Percentiles rank a stretch among this genome's conserved stretches.
Conservation (phyloP, 2,888 invertebrate genomes). For the Athalia cordata region DNA sequence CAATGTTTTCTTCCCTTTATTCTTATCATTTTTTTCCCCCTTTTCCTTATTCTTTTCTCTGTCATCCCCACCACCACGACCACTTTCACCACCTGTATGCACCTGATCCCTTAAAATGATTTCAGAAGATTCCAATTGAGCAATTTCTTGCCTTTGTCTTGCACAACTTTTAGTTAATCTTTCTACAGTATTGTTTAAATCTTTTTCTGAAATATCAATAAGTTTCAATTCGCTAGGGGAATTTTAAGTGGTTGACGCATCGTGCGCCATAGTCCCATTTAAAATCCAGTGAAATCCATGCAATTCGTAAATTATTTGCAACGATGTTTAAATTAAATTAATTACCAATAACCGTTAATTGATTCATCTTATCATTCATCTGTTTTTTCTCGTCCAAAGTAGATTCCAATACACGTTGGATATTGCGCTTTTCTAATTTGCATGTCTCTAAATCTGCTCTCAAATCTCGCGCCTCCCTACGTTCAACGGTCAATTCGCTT, state of each 20-base stretch:
- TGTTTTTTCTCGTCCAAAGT: conserved; percentile 76
- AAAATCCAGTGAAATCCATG: not conserved
- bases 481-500: conserved; percentile 72
- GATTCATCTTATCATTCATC: conserved; percentile 77
- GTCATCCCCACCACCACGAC: conserved; percentile 50
- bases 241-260: not conserved
- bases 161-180: conserved; percentile 72
- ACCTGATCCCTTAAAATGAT: conserved; percentile 58
- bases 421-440: conserved; percentile 77
- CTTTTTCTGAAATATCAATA: conserved; percentile 72
- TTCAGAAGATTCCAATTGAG: conserved; percentile 72
- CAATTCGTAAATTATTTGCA: not conserved
- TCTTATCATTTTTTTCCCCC: conserved; percentile 57
- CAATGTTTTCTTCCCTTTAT: conserved; percentile 54
- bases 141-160: conserved; percentile 72
- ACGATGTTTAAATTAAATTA: not conserved
- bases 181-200: conserved; percentile 76
- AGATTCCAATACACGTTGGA: conserved; percentile 77
- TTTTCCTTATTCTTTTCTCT: conserved; percentile 53
- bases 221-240: not conserved
- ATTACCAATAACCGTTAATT: conserved; percentile 78
- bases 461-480: conserved; percentile 73
- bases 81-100: conserved; percentile 44
- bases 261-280: not conserved
- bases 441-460: conserved; percentile 74